Evolutionary conservation across 2,113 vertebrate species (phyloP).

Genomic region (Hyla sarda): DNA sequence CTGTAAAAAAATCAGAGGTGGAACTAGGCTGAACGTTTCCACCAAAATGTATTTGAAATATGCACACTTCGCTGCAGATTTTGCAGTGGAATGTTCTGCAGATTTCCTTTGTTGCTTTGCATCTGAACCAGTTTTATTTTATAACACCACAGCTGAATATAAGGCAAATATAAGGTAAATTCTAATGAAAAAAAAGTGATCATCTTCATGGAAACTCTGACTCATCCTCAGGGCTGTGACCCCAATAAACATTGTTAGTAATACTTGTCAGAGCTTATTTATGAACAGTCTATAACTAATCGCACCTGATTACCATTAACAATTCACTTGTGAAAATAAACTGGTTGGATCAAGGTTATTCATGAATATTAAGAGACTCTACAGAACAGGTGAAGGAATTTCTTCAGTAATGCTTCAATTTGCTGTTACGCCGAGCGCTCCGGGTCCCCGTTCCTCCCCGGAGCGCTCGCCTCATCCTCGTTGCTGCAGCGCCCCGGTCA

Average conservation of each 20-base stretch:
- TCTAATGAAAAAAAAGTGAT: slow-evolving; percentile 3
- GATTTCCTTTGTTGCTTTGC: not conserved
- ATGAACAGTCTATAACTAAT: not conserved
- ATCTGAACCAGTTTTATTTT: not conserved
- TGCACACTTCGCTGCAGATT: not conserved
- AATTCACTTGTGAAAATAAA: slow-evolving; percentile 14
- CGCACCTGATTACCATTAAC: not conserved
- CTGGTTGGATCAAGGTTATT: slow-evolving; percentile 5
- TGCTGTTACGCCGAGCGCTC: no score
- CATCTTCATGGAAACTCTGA: not conserved
- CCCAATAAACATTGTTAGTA: not conserved
- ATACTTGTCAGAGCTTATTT: slow-evolving; percentile 1
- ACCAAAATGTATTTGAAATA: no score
- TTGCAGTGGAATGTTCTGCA: not conserved
- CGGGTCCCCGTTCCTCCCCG: no score
- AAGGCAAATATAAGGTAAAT: not conserved
- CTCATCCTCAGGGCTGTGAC: not conserved
- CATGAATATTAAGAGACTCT: not conserved
- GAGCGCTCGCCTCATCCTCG: no score
- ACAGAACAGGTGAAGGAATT: not conserved
- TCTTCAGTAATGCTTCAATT: not conserved
- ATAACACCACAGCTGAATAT: no score
- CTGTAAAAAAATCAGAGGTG: no score
- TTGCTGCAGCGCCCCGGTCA: no score
- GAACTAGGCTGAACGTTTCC: no score